Conservation (phyloP, 1,140 invertebrate genomes). For the Limonius californicus region DNA sequence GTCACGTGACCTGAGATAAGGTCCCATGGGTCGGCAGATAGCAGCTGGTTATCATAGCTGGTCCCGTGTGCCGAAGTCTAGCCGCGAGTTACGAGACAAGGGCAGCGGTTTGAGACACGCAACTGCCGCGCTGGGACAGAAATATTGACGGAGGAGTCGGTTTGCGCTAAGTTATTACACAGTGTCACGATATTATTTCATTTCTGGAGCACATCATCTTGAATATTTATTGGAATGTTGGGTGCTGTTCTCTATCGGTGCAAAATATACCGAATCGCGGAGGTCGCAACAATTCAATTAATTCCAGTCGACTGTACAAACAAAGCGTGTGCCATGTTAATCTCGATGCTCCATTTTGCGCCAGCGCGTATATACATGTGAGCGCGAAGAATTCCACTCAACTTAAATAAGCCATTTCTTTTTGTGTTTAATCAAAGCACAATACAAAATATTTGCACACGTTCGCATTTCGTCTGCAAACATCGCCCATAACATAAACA, state of each 20-base stretch:
- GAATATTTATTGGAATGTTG: slow-evolving; percentile 1
- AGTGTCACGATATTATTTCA: slow-evolving; percentile 12
- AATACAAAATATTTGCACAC: slow-evolving; percentile 22
- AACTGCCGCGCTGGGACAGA: slow-evolving; percentile 10
- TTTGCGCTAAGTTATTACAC: slow-evolving; percentile 12
- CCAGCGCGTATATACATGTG: too few relatives aligned
- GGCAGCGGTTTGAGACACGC: slow-evolving; percentile 11
- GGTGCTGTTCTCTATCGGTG: too few relatives aligned
- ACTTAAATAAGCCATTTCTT: slow-evolving; percentile 7
- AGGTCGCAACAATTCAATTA: too few relatives aligned
- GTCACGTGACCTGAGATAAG: slow-evolving; percentile 9
- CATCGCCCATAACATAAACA: slow-evolving; percentile 17
- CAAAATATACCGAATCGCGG: too few relatives aligned
- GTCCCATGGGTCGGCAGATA: slow-evolving; percentile 5
- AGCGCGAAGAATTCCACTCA: neutral
- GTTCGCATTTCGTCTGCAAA: slow-evolving; percentile 18
- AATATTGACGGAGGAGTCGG: slow-evolving; percentile 10
- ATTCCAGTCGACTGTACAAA: too few relatives aligned
- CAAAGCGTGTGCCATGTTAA: too few relatives aligned
- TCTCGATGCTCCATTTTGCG: too few relatives aligned
- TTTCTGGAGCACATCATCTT: neutral
- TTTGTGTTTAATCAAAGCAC: slow-evolving; percentile 18
- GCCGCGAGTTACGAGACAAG: slow-evolving; percentile 16
- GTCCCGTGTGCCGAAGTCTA: slow-evolving; percentile 5
- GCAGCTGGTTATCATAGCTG: slow-evolving; percentile 2